A percentile compares a stretch with the other conserved stretches of the same genome.
These are phyloP conservation scores for Tribolium madens DNA, from an alignment of 1,140 invertebrate genomes.

Conservation along the genomic window DNA sequence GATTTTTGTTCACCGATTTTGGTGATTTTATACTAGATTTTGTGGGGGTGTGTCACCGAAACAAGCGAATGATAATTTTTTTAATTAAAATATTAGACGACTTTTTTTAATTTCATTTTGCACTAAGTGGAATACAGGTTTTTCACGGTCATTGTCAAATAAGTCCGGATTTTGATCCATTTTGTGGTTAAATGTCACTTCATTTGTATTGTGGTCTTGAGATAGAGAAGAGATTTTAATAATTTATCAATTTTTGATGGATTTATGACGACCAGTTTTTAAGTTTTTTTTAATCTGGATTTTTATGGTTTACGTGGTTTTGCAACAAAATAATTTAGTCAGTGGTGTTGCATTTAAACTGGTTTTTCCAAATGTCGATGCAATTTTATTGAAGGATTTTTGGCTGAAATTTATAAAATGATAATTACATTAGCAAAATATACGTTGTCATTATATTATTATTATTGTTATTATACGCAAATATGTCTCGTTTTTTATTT, in stretches of 20 bases:
- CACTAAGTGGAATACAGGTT: not conserved
- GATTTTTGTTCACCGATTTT: not conserved
- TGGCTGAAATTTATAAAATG: no score
- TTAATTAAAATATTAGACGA: not conserved
- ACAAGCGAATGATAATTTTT: not conserved
- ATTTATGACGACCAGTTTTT: not conserved
- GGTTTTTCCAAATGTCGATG: not conserved
- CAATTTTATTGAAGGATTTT: not conserved
- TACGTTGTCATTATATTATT: no score
- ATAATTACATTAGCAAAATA: no score
- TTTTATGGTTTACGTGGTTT: not conserved
- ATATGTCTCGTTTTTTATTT: no score
- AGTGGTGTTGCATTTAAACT: not conserved
- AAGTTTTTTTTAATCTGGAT: not conserved
- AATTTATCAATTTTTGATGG: not conserved
- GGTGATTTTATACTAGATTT: not conserved
- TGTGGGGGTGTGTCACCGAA: constrained; percentile 8
- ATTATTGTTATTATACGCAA: no score
- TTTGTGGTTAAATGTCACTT: no score
- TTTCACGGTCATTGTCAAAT: not conserved
- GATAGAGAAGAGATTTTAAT: not conserved
- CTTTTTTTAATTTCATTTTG: constrained; percentile 4
- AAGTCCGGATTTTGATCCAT: not conserved
- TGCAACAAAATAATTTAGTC: not conserved
- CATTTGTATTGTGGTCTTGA: no score